A percentile compares a stretch with the other conserved stretches of the same genome.
Evolutionary conservation across 2,888 invertebrate species (phyloP).

Genomic region (Drosophila stalkeri): DNA sequence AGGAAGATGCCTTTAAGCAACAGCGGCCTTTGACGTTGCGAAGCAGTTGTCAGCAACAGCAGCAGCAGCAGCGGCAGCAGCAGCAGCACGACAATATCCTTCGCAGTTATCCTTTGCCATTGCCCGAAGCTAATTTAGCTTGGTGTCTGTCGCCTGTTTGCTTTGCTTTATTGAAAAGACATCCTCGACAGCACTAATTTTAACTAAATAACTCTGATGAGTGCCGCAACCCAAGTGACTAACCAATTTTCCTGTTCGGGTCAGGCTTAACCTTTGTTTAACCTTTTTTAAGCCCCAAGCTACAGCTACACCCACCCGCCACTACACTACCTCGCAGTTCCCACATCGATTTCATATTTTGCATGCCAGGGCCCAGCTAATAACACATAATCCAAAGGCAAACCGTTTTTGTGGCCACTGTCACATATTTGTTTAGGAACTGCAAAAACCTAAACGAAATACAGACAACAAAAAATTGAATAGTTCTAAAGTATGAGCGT

Average conservation of each 20-base stretch:
- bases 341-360: slow-evolving; percentile 56
- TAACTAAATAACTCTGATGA: slow-evolving; percentile 78
- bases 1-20: slow-evolving; percentile 70
- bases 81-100: slow-evolving; percentile 56
- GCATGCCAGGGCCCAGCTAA: slow-evolving; percentile 48
- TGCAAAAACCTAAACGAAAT: slow-evolving; percentile 23
- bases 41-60: slow-evolving; percentile 72
- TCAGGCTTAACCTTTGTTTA: slow-evolving; percentile 73
- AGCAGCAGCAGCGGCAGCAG: slow-evolving; percentile 64
- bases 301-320: neutral
- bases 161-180: slow-evolving; percentile 76
- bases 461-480: slow-evolving; percentile 7
- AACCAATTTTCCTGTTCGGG: slow-evolving; percentile 23
- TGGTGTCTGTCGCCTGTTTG: slow-evolving; percentile 47
- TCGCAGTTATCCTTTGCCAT: slow-evolving; percentile 59
- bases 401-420: slow-evolving; percentile 51
- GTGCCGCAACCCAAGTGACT: slow-evolving; percentile 42
- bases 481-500: neutral
- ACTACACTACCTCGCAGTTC: neutral
- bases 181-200: slow-evolving; percentile 77
- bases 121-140: slow-evolving; percentile 45
- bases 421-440: slow-evolving; percentile 62
- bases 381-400: slow-evolving; percentile 58
- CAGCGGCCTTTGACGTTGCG: slow-evolving; percentile 63
- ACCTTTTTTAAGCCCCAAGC: slow-evolving; percentile 58